Evolutionary conservation across 2,888 invertebrate genomes (phyloP).

Genomic region (Holacanthella duospinosa): DNA sequence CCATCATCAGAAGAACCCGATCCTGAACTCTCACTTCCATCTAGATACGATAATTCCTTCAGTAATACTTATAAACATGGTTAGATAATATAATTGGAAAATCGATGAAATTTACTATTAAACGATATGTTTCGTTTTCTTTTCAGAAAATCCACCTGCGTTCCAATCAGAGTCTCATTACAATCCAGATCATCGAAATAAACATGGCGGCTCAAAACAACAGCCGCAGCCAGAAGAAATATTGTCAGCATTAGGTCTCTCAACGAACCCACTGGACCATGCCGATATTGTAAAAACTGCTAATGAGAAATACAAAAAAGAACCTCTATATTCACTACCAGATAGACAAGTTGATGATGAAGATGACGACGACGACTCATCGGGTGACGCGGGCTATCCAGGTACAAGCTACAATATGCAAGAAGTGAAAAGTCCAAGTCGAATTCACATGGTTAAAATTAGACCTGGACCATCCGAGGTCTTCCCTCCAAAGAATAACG

Average conservation of each 20-base stretch:
- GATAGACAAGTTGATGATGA: background rate
- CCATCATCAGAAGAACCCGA: background rate
- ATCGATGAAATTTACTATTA: too few relatives aligned
- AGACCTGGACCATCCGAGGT: background rate
- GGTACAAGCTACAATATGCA: slow-evolving; percentile 12
- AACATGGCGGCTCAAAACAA: background rate
- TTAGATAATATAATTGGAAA: background rate
- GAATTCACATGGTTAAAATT: background rate
- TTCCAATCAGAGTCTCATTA: too few relatives aligned
- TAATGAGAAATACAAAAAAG: background rate
- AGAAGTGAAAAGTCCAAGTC: background rate
- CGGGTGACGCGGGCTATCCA: slow-evolving; percentile 12
- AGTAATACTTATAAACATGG: background rate
- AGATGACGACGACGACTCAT: background rate
- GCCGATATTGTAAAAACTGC: background rate
- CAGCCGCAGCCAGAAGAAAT: background rate
- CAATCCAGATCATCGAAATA: background rate
- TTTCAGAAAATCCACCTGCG: background rate
- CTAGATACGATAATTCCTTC: background rate
- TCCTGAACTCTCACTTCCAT: background rate
- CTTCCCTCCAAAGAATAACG: background rate
- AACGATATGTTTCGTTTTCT: background rate
- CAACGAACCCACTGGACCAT: slow-evolving; percentile 1
- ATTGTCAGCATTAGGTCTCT: background rate
- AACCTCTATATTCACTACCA: background rate